A percentile compares a stretch with the other conserved stretches of the same genome.
Evolutionary conservation across 2,888 invertebrate species (phyloP).

Genomic region (Seira musarum): DNA sequence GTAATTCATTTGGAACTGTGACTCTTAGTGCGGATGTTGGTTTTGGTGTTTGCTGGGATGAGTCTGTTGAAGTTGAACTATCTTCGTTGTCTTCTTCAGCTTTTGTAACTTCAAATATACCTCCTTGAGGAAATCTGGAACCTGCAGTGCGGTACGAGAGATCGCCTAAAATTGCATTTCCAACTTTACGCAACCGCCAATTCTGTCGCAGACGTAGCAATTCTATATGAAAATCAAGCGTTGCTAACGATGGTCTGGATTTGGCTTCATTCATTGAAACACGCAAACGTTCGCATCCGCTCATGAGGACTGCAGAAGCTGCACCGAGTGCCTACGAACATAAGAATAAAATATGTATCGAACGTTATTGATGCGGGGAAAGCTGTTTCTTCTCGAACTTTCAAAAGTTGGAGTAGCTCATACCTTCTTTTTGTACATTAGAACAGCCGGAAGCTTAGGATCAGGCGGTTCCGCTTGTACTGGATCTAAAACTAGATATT

Average conservation of each 20-base stretch:
- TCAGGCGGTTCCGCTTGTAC: constrained; percentile 88
- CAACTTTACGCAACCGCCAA: constrained; percentile 97
- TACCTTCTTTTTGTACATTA: constrained; percentile 92
- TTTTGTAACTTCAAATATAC: constrained; percentile 96
- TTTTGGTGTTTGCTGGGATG: constrained; percentile 73
- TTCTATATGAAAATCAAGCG: constrained; percentile 94
- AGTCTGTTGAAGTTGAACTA: not conserved
- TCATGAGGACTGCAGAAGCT: constrained; percentile 87
- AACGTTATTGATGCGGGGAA: too few species aligned
- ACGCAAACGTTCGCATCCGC: constrained; percentile 89
- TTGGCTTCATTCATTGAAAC: constrained; percentile 84
- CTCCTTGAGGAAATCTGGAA: constrained; percentile 93
- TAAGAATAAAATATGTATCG: not conserved
- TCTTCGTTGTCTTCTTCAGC: constrained; percentile 81
- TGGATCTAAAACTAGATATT: constrained; percentile 95
- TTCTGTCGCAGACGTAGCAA: constrained; percentile 89
- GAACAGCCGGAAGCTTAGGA: constrained; percentile 88
- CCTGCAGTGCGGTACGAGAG: constrained; percentile 96
- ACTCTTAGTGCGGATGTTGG: constrained; percentile 87
- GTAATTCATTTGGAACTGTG: constrained; percentile 93
- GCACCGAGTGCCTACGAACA: constrained; percentile 80
- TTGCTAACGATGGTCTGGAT: constrained; percentile 73
- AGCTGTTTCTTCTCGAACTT: not conserved
- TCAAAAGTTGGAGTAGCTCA: not conserved
- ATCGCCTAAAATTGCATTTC: constrained; percentile 95